Evolutionary conservation across 2,888 invertebrate species (phyloP).

Genomic region (Lepidonotus clava): DNA sequence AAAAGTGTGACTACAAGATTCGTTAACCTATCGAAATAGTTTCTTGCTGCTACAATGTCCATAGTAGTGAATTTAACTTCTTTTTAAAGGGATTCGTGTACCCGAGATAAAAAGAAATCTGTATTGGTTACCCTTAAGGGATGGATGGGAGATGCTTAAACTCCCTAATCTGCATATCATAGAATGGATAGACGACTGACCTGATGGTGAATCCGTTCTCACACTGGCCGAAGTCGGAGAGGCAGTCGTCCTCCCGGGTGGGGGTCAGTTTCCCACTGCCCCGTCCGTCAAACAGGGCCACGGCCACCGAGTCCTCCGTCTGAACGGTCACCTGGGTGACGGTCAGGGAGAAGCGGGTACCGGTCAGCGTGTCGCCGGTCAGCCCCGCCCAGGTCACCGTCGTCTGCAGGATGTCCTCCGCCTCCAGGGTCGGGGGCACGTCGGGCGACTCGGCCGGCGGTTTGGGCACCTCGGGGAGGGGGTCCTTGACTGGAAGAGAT

Average conservation of each 20-base stretch:
- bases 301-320: neutral
- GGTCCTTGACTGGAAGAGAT: neutral
- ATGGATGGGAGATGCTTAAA: too few relatives aligned
- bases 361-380: neutral
- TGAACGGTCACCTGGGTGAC: neutral
- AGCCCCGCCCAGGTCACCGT: neutral
- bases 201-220: slow-evolving; percentile 7
- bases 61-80: too few relatives aligned
- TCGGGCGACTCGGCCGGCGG: neutral
- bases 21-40: neutral
- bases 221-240: slow-evolving; percentile 7
- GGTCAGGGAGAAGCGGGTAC: neutral
- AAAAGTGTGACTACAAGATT: neutral
- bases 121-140: too few relatives aligned
- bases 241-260: neutral
- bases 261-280: neutral
- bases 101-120: too few relatives aligned
- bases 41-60: too few relatives aligned
- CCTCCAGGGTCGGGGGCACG: neutral
- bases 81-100: too few relatives aligned
- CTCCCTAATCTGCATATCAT: too few relatives aligned
- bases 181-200: too few relatives aligned
- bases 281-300: neutral
- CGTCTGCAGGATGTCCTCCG: neutral
- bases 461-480: neutral